These are phyloP conservation scores for Leucosticte australis DNA, from an alignment of 2,113 vertebrate genomes.

Conservation along the genomic window DNA sequence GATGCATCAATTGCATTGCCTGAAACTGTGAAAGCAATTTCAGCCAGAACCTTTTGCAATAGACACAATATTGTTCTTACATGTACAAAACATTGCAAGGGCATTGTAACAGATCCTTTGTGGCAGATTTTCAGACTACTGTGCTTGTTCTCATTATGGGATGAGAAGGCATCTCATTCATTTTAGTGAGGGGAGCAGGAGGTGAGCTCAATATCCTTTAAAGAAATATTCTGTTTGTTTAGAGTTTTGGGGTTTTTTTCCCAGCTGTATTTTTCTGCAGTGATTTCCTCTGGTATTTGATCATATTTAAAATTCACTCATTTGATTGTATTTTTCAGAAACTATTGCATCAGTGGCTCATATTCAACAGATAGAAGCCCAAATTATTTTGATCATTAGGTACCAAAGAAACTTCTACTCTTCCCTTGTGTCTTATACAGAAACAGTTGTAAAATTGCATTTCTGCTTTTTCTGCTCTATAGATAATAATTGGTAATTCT, in stretches of 20 bases:
- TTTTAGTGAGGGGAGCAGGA: neutral
- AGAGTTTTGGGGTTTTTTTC: rapidly evolving
- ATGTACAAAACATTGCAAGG: neutral
- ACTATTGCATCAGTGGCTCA: neutral
- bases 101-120: neutral
- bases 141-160: neutral
- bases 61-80: neutral
- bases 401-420: neutral
- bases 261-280: neutral
- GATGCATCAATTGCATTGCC: neutral
- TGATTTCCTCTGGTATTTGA: neutral
- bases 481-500: neutral
- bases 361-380: neutral
- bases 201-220: neutral
- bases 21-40: neutral
- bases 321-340: neutral
- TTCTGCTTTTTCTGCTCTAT: neutral
- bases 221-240: neutral
- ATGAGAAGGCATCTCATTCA: neutral
- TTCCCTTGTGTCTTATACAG: neutral
- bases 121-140: neutral
- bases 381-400: neutral
- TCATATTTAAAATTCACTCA: neutral
- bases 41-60: neutral
- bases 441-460: neutral